phyloP scores from a whole-genome alignment of 2,888 invertebrate genomes.

The Lasius platythorax region DNA sequence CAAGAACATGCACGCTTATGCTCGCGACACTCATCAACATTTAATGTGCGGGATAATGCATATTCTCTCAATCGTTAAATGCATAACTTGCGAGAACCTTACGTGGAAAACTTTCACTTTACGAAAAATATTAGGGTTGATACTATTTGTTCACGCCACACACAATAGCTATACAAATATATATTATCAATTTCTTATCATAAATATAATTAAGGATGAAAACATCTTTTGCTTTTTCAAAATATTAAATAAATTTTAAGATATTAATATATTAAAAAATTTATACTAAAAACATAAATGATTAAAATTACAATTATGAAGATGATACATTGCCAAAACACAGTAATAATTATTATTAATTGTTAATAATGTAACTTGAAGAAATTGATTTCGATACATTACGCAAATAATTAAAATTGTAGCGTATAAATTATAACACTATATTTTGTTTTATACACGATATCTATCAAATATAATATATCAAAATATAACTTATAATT shows the following conservation, averaged over 20 bases:
- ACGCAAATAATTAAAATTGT: neutral
- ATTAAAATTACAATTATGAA: neutral
- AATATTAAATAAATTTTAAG: slow-evolving; percentile 6
- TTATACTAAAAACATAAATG: neutral
- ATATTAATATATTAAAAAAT: neutral
- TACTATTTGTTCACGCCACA: neutral
- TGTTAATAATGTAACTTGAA: neutral
- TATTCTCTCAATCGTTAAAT: slow-evolving; percentile 9
- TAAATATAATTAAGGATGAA: neutral
- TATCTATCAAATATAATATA: neutral
- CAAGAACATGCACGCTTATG: slow-evolving; percentile 10
- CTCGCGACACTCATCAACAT: slow-evolving; percentile 11
- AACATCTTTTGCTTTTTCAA: neutral
- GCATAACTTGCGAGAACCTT: neutral
- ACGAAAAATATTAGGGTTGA: neutral
- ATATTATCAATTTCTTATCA: neutral
- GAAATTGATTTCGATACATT: neutral
- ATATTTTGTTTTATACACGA: neutral
- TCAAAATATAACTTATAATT: neutral
- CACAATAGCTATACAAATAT: neutral
- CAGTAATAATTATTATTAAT: neutral
- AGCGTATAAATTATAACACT: neutral
- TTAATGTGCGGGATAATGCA: slow-evolving; percentile 11
- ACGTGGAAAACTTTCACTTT: slow-evolving; percentile 9
- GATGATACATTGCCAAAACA: neutral